These are phyloP conservation scores for Heliconius sara DNA, from an alignment of 2,888 invertebrate genomes.

Conservation along the genomic window DNA sequence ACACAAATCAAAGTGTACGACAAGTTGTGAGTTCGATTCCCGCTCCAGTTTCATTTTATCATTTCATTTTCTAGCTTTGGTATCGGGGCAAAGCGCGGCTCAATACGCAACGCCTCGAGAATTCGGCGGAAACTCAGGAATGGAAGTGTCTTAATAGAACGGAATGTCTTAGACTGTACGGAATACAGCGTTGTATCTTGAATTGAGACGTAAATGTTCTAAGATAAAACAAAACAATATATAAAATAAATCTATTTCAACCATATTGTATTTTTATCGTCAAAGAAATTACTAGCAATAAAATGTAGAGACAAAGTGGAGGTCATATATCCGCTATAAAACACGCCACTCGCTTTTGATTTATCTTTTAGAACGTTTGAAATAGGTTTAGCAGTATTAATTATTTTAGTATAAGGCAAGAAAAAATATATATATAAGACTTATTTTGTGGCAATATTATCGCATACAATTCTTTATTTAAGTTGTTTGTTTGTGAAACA, in stretches of 20 bases:
- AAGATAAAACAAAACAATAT: neutral
- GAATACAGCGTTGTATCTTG: too few relatives aligned
- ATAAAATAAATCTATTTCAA: slow-evolving; percentile 11
- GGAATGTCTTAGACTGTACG: too few relatives aligned
- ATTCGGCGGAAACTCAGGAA: too few relatives aligned
- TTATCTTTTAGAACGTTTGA: slow-evolving; percentile 1
- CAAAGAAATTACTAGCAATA: slow-evolving; percentile 15
- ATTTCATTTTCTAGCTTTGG: neutral
- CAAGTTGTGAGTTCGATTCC: neutral
- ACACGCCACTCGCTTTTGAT: slow-evolving; percentile 11
- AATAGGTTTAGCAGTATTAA: neutral
- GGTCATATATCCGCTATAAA: slow-evolving; percentile 20
- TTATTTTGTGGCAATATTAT: too few relatives aligned
- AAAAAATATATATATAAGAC: too few relatives aligned
- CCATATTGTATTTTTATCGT: slow-evolving; percentile 19
- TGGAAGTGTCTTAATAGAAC: too few relatives aligned
- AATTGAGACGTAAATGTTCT: neutral
- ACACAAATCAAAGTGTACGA: too few relatives aligned
- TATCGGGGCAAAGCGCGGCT: neutral
- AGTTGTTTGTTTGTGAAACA: too few relatives aligned
- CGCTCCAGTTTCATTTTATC: neutral
- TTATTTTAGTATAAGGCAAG: neutral
- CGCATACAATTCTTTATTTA: too few relatives aligned
- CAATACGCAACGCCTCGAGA: too few relatives aligned
- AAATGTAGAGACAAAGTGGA: slow-evolving; percentile 23